Evolutionary conservation across 2,113 vertebrate species (phyloP).

Genomic region (Sinosuthora webbiana): DNA sequence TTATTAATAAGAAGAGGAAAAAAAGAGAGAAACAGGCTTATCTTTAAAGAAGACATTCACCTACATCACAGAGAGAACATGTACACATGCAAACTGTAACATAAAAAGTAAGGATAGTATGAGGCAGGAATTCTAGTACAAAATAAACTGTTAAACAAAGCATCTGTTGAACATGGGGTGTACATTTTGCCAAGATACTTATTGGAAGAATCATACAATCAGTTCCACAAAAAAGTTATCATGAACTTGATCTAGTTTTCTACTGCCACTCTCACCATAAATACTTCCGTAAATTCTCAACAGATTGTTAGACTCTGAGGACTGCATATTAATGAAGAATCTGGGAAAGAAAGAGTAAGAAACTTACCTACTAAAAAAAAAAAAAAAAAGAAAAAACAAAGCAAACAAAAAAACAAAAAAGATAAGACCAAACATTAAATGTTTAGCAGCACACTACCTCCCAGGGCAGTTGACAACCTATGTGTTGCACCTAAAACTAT

Average conservation of each 20-base stretch:
- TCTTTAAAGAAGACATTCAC: neutral
- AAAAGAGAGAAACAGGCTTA: neutral
- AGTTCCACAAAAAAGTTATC: slow-evolving; percentile 1
- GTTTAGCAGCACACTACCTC: neutral
- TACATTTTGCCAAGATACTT: neutral
- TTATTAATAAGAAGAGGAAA: neutral
- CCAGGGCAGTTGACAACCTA: neutral
- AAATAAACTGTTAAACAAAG: neutral
- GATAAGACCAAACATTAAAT: neutral
- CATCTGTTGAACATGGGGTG: neutral
- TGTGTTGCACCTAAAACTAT: fast-evolving
- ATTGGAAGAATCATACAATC: neutral
- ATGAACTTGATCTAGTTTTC: neutral
- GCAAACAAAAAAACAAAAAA: too few species aligned
- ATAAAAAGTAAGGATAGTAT: neutral
- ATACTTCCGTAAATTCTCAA: neutral
- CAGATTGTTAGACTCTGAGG: neutral
- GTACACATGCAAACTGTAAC: neutral
- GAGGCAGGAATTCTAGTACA: neutral
- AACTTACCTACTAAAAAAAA: neutral
- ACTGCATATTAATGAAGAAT: neutral
- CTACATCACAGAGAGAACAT: neutral
- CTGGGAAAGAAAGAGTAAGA: neutral
- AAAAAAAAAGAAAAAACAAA: neutral
- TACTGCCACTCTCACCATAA: neutral